Evolutionary conservation across 2,888 invertebrate species (phyloP), one percentile per base, ranked within the genome.

Genomic region (Andricus quercusramuli): DNA sequence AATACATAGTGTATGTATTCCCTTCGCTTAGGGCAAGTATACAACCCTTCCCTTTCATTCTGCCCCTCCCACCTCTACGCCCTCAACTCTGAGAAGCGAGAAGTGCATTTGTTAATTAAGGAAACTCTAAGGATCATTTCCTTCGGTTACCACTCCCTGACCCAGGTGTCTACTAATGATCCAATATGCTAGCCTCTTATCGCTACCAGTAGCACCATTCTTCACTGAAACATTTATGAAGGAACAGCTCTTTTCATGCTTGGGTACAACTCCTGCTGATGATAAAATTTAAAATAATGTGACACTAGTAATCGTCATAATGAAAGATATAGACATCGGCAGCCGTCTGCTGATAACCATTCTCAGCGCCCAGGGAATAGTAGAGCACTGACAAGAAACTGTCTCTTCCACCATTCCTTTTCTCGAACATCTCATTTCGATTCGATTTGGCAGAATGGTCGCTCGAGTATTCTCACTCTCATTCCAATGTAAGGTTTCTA

Each of bases 41-140:
- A 70, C 51, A 70, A 70, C 29, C 44, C 32, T 74, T 77, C 78
- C 77, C 78, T 83, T 85, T 83, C 80, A 83, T 78, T 80, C 76
- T 17, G 17, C 17, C 74, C 66, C 22, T 44, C 44, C 8, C 41
- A 68, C 15, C 83, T 87, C 85, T 84, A 86, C 87, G 80, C 80
- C 79, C 79, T 81, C 74, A 79, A 64, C 77, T 80, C 78, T 64
- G 64, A 83, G 81, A 86, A 84, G 86, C 83, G 84, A 86, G 84
- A 86, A 88, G 86, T 86, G 86, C 88, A 88, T 90, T 89, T 89
- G 87, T 91, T 90, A 89, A 91, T 90, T 90, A 89, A 84, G 79
- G 74, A 81, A 76, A 77, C 66, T 82, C 83, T 82, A 47, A 76
- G 76, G 76, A 79, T 83, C 82, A 85, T 86, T 85, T 80, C 25